Evolutionary conservation across 2,888 invertebrate genomes (phyloP).

Genomic region (Caenorhabditis uteleia): DNA sequence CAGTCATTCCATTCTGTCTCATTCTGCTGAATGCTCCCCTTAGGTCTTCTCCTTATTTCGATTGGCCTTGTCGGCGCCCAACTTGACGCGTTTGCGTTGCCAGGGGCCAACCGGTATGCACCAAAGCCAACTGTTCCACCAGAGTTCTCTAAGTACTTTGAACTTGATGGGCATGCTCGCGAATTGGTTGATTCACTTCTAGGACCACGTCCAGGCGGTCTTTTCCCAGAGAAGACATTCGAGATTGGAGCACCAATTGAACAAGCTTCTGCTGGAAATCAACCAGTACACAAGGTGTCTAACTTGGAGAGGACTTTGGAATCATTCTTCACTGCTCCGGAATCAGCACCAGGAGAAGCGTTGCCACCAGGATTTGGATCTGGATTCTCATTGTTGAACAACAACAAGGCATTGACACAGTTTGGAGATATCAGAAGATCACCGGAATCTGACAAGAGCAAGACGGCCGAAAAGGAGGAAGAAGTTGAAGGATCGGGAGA

Average conservation of each 20-base stretch:
- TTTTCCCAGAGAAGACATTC: constrained; percentile 69
- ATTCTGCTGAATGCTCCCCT: constrained; percentile 38
- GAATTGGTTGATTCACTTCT: constrained; percentile 66
- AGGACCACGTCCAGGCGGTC: constrained; percentile 68
- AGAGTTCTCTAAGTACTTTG: constrained; percentile 66
- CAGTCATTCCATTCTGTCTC: constrained; percentile 12
- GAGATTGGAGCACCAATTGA: constrained; percentile 56
- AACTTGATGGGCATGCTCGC: constrained; percentile 69
- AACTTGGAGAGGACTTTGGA: constrained; percentile 65
- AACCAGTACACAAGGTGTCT: constrained; percentile 52
- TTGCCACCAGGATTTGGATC: constrained; percentile 68
- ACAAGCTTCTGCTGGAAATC: constrained; percentile 27
- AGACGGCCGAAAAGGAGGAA: constrained; percentile 35
- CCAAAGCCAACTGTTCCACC: constrained; percentile 69
- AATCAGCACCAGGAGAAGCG: constrained; percentile 41
- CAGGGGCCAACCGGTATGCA: constrained; percentile 53
- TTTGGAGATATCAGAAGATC: constrained; percentile 54
- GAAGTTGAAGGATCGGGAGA: constrained; percentile 55
- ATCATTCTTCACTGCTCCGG: constrained; percentile 66
- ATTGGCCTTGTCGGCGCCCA: constrained; percentile 39
- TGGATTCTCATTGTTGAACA: constrained; percentile 66
- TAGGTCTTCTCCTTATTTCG: constrained; percentile 33
- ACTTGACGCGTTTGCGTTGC: constrained; percentile 58
- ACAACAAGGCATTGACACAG: constrained; percentile 55
- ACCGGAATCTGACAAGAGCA: constrained; percentile 28